Evolutionary conservation across 2,113 vertebrate genomes (phyloP), one percentile per base, ranked within the genome.

Genomic region (Pelusios castaneus): DNA sequence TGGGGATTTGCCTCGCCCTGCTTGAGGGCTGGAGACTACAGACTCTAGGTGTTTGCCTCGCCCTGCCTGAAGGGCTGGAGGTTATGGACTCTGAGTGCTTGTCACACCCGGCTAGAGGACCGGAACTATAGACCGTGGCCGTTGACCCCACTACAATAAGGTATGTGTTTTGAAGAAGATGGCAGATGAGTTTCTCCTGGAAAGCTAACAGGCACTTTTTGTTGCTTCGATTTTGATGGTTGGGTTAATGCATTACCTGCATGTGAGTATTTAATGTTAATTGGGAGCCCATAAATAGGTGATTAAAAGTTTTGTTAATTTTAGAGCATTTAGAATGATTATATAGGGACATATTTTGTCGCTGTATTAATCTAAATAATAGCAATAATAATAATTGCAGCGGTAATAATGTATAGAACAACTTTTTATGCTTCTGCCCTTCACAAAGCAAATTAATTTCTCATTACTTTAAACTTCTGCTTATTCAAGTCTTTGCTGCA

Each of bases 211-310:
- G 19, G 31, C 6, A 2, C 13, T 24, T 77, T 34, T 81, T 84
- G 73, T 2, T 43, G 2, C 4, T 31, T 67, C 87, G 5, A 56
- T 80, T 85, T 90, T 8, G 2, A 6, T 80, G 0, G 75, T 79
- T 76, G 14, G 73, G 73, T 63, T 63, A 85, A 9, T 63, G n/a
- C 34, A 4, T 25, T 91, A 78, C 3, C 82, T 80, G 2, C 38
- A 5, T 56, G 5, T 51, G 14, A 82, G 51, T 82, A 78, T 3
- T 60, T 81, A 79, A 27, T 70, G 8, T 1, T 84, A 29, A 47
- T 10, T 17, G 8, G 17, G 4, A 52, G 1, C 0, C 63, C 5
- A n/a, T 67, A 1, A 5, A 55, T 51, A 52, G 49, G 13, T 16
- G 25, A 41, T 5, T 82, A 27, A 87, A 94, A 87, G 1, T 79